These are phyloP conservation scores for Parazoanthus swiftii DNA, from an alignment of 92 coral and sea anemone species.

Conservation along the genomic window DNA sequence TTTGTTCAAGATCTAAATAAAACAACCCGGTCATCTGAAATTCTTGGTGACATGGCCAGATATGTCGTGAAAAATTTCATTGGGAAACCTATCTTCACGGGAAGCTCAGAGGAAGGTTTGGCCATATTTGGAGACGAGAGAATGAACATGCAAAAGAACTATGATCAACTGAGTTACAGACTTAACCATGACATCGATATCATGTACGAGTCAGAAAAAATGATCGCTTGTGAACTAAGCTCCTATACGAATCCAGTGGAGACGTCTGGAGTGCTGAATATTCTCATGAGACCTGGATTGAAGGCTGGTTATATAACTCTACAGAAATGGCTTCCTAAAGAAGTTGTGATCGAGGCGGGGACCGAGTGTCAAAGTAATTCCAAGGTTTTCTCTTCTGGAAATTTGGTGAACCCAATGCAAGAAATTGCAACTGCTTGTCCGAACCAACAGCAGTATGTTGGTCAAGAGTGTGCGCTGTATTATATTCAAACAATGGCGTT, in stretches of 20 bases:
- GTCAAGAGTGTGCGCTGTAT: neutral
- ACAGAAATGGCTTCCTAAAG: neutral
- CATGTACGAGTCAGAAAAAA: conserved; percentile 6
- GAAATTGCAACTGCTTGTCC: neutral
- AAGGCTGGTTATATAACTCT: conserved; percentile 19
- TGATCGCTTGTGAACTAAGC: conserved; percentile 8
- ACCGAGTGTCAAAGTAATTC: neutral
- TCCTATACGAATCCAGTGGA: neutral
- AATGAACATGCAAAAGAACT: neutral
- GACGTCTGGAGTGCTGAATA: conserved; percentile 14
- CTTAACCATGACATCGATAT: conserved; percentile 12
- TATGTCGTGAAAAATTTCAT: conserved; percentile 5
- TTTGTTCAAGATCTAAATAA: conserved; percentile 27
- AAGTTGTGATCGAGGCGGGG: neutral
- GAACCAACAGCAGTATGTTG: neutral
- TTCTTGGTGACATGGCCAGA: conserved; percentile 18
- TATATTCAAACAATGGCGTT: neutral
- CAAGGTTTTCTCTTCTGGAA: neutral
- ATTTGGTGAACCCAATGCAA: neutral
- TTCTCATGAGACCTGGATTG: conserved; percentile 21
- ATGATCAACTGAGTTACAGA: conserved; percentile 5
- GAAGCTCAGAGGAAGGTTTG: conserved; percentile 35
- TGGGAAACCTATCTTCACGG: conserved; percentile 26
- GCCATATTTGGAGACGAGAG: conserved; percentile 19
- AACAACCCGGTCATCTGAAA: conserved; percentile 13